These are phyloP conservation scores for Caenorhabditis macrosperma DNA, from an alignment of 2,888 invertebrate genomes.

Conservation along the genomic window DNA sequence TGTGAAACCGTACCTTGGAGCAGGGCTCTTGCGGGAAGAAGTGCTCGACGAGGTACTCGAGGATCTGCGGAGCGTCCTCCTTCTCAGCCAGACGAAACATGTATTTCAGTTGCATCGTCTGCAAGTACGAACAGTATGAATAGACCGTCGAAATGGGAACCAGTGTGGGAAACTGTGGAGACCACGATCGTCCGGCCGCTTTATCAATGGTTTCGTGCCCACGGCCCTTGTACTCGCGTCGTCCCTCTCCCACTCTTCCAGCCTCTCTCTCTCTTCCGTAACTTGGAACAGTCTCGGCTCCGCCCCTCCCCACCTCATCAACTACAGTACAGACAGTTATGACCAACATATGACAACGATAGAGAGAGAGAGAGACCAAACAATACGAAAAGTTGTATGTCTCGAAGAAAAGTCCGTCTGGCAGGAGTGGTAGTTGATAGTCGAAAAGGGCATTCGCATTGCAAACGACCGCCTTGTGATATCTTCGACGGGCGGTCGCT, in stretches of 20 bases:
- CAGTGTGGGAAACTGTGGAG: neutral
- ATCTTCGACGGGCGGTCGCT: no score
- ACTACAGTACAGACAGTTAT: neutral
- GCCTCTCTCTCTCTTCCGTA: neutral
- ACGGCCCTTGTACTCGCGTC: neutral
- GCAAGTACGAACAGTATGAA: neutral
- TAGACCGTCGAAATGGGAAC: neutral
- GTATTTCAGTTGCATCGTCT: constrained; percentile 2
- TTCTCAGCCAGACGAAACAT: constrained; percentile 25
- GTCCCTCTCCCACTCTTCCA: neutral
- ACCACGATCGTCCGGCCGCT: neutral
- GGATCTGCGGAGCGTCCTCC: constrained; percentile 14
- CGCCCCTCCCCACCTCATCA: neutral
- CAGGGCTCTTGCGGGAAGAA: constrained; percentile 38
- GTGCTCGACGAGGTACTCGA: constrained; percentile 19
- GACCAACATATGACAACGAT: neutral
- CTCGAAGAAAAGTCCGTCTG: neutral
- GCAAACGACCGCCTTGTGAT: no score
- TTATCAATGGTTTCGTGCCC: neutral
- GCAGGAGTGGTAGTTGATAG: neutral
- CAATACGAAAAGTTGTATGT: neutral
- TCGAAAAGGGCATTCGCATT: neutral
- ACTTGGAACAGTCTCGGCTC: neutral
- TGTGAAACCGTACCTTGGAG: constrained; percentile 17
- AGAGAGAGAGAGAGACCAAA: constrained; percentile 2